These are phyloP conservation scores for Phrynocephalus versicolor DNA, from an alignment of 2,113 vertebrate genomes.

Conservation along the genomic window DNA sequence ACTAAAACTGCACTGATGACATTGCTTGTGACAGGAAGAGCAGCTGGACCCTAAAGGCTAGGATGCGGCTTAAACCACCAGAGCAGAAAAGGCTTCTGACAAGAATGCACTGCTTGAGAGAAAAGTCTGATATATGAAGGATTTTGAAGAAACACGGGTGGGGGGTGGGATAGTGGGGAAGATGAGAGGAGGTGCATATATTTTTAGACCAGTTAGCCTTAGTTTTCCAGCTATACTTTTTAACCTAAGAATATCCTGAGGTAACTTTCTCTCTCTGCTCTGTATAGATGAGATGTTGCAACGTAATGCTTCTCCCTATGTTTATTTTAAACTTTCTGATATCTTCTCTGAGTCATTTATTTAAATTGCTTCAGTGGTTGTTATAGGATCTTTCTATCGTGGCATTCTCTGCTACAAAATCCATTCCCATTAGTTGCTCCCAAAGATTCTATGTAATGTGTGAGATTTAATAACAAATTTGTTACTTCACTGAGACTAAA, in stretches of 20 bases:
- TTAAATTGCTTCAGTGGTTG: slow-evolving; percentile 55
- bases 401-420: slow-evolving; percentile 6
- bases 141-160: background rate
- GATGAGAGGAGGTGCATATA: background rate
- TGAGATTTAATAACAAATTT: slow-evolving; percentile 70
- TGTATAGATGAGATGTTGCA: background rate
- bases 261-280: slow-evolving; percentile 20
- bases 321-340: slow-evolving; percentile 34
- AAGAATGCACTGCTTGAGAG: slow-evolving; percentile 35
- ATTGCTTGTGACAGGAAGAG: slow-evolving; percentile 45
- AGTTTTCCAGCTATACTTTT: background rate
- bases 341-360: slow-evolving; percentile 47
- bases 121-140: background rate
- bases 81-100: slow-evolving; percentile 48
- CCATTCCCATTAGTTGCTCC: slow-evolving; percentile 49
- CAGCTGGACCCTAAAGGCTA: slow-evolving; percentile 38
- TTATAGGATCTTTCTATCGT: slow-evolving; percentile 29
- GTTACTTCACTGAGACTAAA: slow-evolving; percentile 59
- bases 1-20: background rate
- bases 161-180: background rate
- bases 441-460: slow-evolving; percentile 49
- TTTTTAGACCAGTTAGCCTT: slow-evolving; percentile 19
- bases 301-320: slow-evolving; percentile 49
- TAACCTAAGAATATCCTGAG: slow-evolving; percentile 27
- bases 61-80: slow-evolving; percentile 42